A percentile compares a stretch with the other conserved stretches of the same genome.
Evolutionary conservation across 2,113 vertebrate genomes (phyloP).

Genomic region (Thryonomys swinderianus): DNA sequence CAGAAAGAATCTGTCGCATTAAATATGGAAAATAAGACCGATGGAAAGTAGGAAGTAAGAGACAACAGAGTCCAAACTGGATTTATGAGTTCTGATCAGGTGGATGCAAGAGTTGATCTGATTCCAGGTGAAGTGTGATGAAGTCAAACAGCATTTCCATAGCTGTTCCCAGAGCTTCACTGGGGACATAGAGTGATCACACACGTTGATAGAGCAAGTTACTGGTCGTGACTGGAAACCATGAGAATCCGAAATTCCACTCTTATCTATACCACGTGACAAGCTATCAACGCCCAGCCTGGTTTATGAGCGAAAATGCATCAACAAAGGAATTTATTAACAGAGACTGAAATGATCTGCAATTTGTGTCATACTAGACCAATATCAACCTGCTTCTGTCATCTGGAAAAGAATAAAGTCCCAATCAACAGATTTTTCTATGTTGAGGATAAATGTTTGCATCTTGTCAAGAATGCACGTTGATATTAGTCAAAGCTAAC

Average conservation of each 20-base stretch:
- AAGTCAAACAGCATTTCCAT: neutral
- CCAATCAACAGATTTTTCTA: neutral
- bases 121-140: neutral
- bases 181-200: neutral
- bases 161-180: neutral
- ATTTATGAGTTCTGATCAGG: neutral
- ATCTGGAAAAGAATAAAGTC: neutral
- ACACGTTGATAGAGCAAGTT: neutral
- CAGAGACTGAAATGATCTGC: neutral
- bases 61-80: neutral
- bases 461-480: neutral
- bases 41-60: neutral
- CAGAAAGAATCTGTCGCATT: neutral
- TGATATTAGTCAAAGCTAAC: neutral
- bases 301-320: neutral
- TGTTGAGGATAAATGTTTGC: neutral
- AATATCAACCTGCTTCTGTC: neutral
- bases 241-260: neutral
- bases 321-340: neutral
- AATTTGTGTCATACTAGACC: neutral
- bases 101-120: neutral
- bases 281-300: neutral
- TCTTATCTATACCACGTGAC: neutral
- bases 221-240: neutral
- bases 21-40: neutral